phyloP scores from a whole-genome alignment of 2,888 invertebrate genomes.

The Thereva unica region DNA sequence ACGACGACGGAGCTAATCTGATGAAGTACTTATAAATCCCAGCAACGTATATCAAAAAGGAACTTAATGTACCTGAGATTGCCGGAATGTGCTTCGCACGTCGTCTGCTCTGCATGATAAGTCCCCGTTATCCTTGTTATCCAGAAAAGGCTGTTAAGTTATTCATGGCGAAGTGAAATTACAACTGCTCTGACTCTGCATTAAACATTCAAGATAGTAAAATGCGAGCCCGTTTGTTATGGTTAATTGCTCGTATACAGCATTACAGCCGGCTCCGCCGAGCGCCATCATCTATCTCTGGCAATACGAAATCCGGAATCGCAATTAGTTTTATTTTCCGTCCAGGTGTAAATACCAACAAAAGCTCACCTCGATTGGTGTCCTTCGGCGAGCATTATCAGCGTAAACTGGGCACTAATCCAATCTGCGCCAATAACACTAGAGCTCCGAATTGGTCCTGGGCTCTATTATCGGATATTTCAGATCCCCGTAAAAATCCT shows the following conservation, averaged over 20 bases:
- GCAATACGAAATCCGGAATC: too few species aligned
- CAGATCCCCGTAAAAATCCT: constrained; percentile 8
- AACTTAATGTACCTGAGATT: constrained; percentile 15
- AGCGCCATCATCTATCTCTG: background rate
- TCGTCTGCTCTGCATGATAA: constrained; percentile 5
- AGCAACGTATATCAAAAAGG: constrained; percentile 5
- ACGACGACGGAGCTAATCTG: constrained; percentile 8
- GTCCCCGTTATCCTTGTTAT: background rate
- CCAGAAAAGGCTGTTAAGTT: constrained; percentile 8
- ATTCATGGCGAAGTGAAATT: constrained; percentile 10
- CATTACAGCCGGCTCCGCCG: background rate
- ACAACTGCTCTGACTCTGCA: background rate
- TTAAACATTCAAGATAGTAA: constrained; percentile 15
- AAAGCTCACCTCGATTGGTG: too few species aligned
- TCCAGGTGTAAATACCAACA: too few species aligned
- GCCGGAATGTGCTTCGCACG: constrained; percentile 5
- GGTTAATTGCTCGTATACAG: constrained; percentile 6
- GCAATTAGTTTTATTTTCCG: too few species aligned
- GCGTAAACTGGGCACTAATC: too few species aligned
- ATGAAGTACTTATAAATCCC: constrained; percentile 13
- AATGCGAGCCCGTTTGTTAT: constrained; percentile 6
- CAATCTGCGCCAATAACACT: too few species aligned
- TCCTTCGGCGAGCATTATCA: too few species aligned
- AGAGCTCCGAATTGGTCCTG: too few species aligned
- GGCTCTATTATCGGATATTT: constrained; percentile 6